Evolutionary conservation across 1,140 invertebrate genomes (phyloP).

Genomic region (Magallana ariakensis): DNA sequence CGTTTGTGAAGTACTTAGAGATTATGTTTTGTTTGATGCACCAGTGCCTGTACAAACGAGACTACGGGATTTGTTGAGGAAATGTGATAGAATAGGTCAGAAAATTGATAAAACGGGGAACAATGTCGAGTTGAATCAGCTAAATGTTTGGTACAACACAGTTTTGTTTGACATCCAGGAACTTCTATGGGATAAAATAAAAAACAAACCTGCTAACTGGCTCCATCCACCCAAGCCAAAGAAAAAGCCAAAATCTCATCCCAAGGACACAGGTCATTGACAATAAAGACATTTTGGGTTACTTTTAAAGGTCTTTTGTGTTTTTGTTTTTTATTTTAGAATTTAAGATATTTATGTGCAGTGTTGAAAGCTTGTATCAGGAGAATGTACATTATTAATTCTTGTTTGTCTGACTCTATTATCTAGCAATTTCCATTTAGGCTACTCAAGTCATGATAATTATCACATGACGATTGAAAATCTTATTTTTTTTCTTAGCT

Average conservation of each 20-base stretch:
- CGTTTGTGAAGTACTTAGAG: conserved; percentile 69
- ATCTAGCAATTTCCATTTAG: too few species aligned
- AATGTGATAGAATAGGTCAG: conserved; percentile 52
- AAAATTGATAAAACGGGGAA: conserved; percentile 20
- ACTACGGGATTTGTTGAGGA: conserved; percentile 52
- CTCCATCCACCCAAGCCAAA: conserved; percentile 41
- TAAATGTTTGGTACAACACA: conserved; percentile 50
- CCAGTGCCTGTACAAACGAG: conserved; percentile 54
- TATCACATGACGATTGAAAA: too few species aligned
- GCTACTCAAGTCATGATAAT: too few species aligned
- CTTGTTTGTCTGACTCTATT: too few species aligned
- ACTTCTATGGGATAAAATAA: conserved; percentile 61
- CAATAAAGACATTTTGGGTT: too few species aligned
- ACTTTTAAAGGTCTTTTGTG: too few species aligned
- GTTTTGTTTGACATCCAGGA: conserved; percentile 51
- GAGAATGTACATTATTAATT: too few species aligned
- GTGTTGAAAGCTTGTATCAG: too few species aligned
- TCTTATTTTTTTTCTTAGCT: too few species aligned
- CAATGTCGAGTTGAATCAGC: conserved; percentile 10
- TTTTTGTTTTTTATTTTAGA: too few species aligned
- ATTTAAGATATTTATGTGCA: too few species aligned
- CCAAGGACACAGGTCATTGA: neutral
- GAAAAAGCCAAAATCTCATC: conserved; percentile 25
- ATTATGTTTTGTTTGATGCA: conserved; percentile 69
- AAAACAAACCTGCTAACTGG: conserved; percentile 61